phyloP scores from a whole-genome alignment of 2,888 invertebrate species.

The Mimas tiliae region DNA sequence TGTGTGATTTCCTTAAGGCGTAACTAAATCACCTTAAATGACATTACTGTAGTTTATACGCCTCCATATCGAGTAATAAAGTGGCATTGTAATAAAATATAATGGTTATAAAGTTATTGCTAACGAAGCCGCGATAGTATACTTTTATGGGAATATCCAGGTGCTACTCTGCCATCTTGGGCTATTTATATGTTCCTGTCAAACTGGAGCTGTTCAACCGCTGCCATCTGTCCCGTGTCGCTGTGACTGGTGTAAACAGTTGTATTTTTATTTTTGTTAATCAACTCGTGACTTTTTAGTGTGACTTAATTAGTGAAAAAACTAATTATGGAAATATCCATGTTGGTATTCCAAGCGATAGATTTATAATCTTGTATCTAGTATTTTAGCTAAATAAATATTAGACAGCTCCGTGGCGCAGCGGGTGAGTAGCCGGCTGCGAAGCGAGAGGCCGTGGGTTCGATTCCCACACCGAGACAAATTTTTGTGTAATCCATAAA shows the following conservation, averaged over 20 bases:
- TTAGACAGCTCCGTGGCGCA: too few species aligned
- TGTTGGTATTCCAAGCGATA: not conserved
- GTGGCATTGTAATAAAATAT: not conserved
- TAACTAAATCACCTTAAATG: not conserved
- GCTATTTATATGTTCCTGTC: constrained; percentile 14
- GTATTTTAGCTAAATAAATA: not conserved
- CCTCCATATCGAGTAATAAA: not conserved
- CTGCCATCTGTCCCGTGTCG: constrained; percentile 32
- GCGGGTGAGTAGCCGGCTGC: too few species aligned
- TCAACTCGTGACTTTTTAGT: not conserved
- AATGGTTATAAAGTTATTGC: not conserved
- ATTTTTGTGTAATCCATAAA: too few species aligned
- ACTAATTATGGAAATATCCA: not conserved
- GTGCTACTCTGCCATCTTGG: not conserved
- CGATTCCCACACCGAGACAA: too few species aligned
- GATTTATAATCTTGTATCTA: not conserved
- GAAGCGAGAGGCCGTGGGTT: too few species aligned
- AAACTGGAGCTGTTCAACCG: constrained; percentile 25
- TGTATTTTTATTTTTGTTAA: not conserved
- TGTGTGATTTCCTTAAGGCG: not conserved
- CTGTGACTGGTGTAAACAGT: constrained; percentile 32
- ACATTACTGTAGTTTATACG: not conserved
- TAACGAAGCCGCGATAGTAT: not conserved
- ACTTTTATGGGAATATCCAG: constrained; percentile 1
- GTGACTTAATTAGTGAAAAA: not conserved